A percentile compares a stretch with the other conserved stretches of the same genome.
Conservation (phyloP, 2,888 invertebrate genomes). For the Acanthopleura granulata region DNA sequence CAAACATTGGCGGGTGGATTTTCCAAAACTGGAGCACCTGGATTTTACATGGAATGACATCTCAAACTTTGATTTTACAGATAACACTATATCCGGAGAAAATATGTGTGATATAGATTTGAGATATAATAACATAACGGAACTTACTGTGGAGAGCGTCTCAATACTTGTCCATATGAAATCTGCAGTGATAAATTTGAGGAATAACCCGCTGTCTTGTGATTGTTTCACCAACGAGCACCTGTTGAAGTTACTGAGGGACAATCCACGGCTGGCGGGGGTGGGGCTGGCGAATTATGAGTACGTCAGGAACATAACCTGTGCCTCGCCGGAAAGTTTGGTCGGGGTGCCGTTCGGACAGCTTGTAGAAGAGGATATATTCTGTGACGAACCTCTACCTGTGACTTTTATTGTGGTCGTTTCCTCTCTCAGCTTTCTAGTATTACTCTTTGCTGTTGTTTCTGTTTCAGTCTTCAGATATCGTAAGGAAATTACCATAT, state of each 20-base stretch:
- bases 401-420: slow-evolving; percentile 31
- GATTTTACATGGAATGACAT: slow-evolving; percentile 50
- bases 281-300: no score
- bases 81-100: not conserved
- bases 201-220: slow-evolving; percentile 43
- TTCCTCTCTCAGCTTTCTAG: slow-evolving; percentile 25
- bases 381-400: slow-evolving; percentile 19
- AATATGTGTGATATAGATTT: slow-evolving; percentile 31
- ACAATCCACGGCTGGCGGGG: not conserved
- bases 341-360: not conserved
- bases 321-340: slow-evolving; percentile 32
- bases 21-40: slow-evolving; percentile 41
- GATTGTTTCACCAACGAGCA: slow-evolving; percentile 37
- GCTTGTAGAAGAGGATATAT: slow-evolving; percentile 2
- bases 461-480: slow-evolving; percentile 34
- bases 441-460: not conserved
- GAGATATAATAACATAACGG: slow-evolving; percentile 43
- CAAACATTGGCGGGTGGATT: slow-evolving; percentile 44
- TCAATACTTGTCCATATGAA: slow-evolving; percentile 34
- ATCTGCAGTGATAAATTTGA: slow-evolving; percentile 37
- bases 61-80: slow-evolving; percentile 32
- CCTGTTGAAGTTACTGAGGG: slow-evolving; percentile 23
- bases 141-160: slow-evolving; percentile 36
- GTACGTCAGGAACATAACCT: slow-evolving; percentile 38
- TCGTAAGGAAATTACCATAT: slow-evolving; percentile 45